Evolutionary conservation across 2,888 invertebrate genomes (phyloP), one percentile per base, ranked within the genome.

Genomic region (Trypoxylon attenuatum): DNA sequence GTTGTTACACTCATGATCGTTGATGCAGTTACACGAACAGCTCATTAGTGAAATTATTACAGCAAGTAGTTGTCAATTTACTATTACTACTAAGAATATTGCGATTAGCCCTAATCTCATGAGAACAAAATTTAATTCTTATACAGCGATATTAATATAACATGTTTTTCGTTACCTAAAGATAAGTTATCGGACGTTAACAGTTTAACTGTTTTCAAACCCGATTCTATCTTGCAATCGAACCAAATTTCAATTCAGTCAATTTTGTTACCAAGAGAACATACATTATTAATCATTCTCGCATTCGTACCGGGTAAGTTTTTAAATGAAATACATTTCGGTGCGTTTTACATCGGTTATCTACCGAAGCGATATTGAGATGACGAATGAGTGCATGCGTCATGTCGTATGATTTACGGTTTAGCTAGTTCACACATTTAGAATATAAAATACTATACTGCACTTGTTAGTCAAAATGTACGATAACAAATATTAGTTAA

Each of bases 391-490:
- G 18, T 51, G 55, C n/a, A 41, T 49, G 19, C 18, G 41, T 62
- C n/a, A 23, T 47, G 42, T 43, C 57, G 51, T 60, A 57, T 63
- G 58, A 64, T 68, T 58, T 64, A n/a, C 23, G 41, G 25, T 62
- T 61, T 43, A 63, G 59, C 38, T 21, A 33, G 25, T 55, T 71
- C 46, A 70, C 55, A 54, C 51, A n/a, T 58, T 75, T 56, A 55
- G 33, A 60, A 77, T 22, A 70, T 22, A 42, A 45, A 79, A 76
- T 73, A 82, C 64, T 76, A 73, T 77, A 81, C 77, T 75, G 79
- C 83, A 83, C 81, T 82, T 81, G 84, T 86, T 84, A 84, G 83
- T 54, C 68, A 72, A 81, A 78, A 78, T 84, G 82, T 83, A 85
- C 71, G 77, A 82, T 82, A 79, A 82, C 71, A 65, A 73, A 77